Base-by-base conservation (phyloP, 1,140 invertebrate genomes). In the Dolichoris vasculosae region DNA sequence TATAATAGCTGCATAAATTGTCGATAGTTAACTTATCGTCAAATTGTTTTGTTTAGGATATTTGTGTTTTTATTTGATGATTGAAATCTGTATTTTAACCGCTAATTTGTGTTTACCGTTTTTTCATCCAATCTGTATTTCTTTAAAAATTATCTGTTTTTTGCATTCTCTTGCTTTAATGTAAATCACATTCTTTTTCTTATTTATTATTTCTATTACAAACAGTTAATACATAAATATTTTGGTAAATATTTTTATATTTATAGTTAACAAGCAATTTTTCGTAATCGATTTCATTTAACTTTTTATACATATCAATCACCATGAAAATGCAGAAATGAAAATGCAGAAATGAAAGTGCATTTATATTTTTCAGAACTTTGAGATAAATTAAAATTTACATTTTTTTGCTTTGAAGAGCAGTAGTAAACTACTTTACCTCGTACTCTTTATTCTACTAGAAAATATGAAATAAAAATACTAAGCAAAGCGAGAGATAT, bases 81-180 rank as follows among this genome's bases (percentile, higher is more conserved):
- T 13, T 43, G 35, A 20, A 6, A 2, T 43, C 38, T 73, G 85
- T 73, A 86, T 88, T 88, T 88, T 84, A 87, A 84, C 86, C 85
- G 86, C 81, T 88, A 86, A 88, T 88, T 88, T 84, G 48, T 88
- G 82, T 88, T 88, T 89, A 77, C 84, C 84, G 84, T 20, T 46
- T 76, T 32, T 83, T 84, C 84, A 63, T 55, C 17, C 46, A 4
- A 55, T n/a, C 2, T 38, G 17, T 38, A 86, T 35, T 77, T 35
- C 82, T 84, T 80, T 17, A 15, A 2, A 38, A 38, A 64, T 43
- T 48, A 4, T 26, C 9, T 32, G 40, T 69, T 32, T 40, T 67
- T 80, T 79, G 13, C 32, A 63, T 17, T 76, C 30, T 32, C 8
- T 4, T 76, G n/a, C 30, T 48, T 6, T 13, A 4, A 2, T 51